Evolutionary conservation across 2,888 invertebrate genomes (phyloP).

Genomic region (Pasiphila rectangulata): DNA sequence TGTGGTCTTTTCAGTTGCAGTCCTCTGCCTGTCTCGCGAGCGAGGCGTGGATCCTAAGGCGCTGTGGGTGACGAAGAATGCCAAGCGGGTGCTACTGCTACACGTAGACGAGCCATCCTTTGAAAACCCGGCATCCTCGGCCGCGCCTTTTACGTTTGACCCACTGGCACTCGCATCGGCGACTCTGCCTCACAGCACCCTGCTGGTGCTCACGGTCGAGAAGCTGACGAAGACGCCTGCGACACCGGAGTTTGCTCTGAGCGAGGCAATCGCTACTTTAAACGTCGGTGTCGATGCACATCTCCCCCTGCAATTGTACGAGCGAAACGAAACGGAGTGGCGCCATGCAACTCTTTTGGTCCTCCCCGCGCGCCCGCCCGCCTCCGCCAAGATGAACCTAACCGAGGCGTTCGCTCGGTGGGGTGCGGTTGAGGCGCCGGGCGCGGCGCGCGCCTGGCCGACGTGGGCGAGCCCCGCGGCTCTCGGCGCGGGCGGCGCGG

Average conservation of each 20-base stretch:
- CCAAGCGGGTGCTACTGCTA: conserved; percentile 33
- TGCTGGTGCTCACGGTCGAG: conserved; percentile 35
- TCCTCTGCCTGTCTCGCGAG: conserved; percentile 42
- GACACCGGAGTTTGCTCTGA: conserved; percentile 19
- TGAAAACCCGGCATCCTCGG: conserved; percentile 16
- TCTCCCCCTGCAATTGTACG: conserved; percentile 38
- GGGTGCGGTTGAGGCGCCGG: conserved; percentile 14
- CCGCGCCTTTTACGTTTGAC: conserved; percentile 2
- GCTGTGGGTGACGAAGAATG: conserved; percentile 21
- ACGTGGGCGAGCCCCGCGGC: conserved; percentile 11
- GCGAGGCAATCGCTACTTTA: conserved; percentile 27
- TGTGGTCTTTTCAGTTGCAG: conserved; percentile 45
- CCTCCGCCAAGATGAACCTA: conserved; percentile 37
- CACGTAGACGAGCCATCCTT: conserved; percentile 38
- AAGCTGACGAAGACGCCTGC: conserved; percentile 6
- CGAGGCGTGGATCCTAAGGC: conserved; percentile 15
- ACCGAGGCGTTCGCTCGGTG: conserved; percentile 23
- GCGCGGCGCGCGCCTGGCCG: conserved; percentile 16
- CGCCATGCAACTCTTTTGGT: neutral
- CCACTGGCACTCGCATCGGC: neutral
- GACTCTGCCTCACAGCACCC: conserved; percentile 20
- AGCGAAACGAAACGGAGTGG: conserved; percentile 31
- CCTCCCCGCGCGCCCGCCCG: conserved; percentile 38
- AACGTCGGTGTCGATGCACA: conserved; percentile 19
- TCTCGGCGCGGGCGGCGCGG: conserved; percentile 23